Base-by-base conservation (phyloP, 2,888 invertebrate species). In the Lamproptera curius region DNA sequence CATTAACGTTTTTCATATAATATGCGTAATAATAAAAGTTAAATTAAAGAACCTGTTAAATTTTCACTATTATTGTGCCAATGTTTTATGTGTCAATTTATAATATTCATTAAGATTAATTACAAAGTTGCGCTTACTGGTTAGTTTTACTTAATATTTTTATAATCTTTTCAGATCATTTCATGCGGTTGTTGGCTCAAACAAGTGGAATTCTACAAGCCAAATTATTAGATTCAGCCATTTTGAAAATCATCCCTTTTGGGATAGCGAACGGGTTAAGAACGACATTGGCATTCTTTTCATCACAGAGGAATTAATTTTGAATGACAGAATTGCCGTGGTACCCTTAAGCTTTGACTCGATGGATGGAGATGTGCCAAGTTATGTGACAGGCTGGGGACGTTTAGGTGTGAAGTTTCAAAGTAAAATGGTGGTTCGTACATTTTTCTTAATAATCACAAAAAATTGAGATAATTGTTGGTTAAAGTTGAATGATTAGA, bases 201-300 rank as follows among this genome's bases (percentile, higher is more conserved):
- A 63, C 23, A 47, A 42, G 9, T 74, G 73, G 69, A 50, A 52
- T n/a, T 43, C 50, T 0, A 53, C 53, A 3, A 54, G 63, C 1
- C 48, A 35, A 1, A 16, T 45, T 1, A 50, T 64, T 0, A 11
- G 48, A 0, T 65, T 74, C 43, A 42, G 42, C 16, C 35, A 39
- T 8, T 50, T 52, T 49, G 39, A 47, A n/a, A 63, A 59, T 14
- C 75, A 76, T 28, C 62, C 66, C 0, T 13, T 56, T 0, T 76
- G 65, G 58, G 50, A 71, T 38, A 20, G 41, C 10, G 2, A 0
- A 1, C 46, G 28, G 0, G 52, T 71, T 8, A 73, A 73, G 45
- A 57, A 70, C 35, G 75, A 76, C 15, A 47, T 66, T 1, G 67
- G 60, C 0, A 10, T 74, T 0, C 47, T 75, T 0, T 1, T 1